These are phyloP conservation scores for Cheracebus regulus DNA, from an alignment of 2,797 vertebrate genomes.

Conservation along the genomic window DNA sequence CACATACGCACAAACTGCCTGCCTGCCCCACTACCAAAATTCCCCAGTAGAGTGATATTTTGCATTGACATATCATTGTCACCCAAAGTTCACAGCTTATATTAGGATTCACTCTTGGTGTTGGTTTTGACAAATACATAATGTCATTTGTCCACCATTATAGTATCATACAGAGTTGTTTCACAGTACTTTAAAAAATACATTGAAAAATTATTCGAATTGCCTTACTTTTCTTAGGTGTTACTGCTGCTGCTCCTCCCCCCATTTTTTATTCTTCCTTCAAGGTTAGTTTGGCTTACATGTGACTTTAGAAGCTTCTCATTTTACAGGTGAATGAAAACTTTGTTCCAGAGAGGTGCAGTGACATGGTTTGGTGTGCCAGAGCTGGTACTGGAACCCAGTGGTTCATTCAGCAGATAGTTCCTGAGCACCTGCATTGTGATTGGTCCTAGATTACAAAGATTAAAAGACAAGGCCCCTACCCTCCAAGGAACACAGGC, in stretches of 20 bases:
- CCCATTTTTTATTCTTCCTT: neutral
- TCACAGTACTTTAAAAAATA: neutral
- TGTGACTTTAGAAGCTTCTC: slow-evolving; percentile 5
- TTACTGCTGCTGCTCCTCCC: neutral
- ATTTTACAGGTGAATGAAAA: slow-evolving; percentile 10
- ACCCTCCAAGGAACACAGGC: neutral
- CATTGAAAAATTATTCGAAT: neutral
- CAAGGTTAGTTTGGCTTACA: neutral
- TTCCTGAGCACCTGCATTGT: neutral
- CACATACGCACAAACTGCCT: neutral
- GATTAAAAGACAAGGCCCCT: neutral
- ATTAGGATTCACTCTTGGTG: neutral
- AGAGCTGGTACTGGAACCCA: neutral
- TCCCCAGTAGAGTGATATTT: neutral
- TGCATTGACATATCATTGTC: neutral
- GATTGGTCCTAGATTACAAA: neutral
- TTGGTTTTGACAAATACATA: neutral
- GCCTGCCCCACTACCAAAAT: neutral
- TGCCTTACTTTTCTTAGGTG: slow-evolving; percentile 29
- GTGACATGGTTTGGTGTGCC: neutral
- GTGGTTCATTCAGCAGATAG: neutral
- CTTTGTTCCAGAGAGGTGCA: neutral
- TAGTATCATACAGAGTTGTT: neutral
- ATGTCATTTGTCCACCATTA: neutral
- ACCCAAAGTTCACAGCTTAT: neutral